Evolutionary conservation across 1,140 invertebrate genomes (phyloP), one percentile per base, ranked within the genome.

Genomic region (Megalonaias nervosa): DNA sequence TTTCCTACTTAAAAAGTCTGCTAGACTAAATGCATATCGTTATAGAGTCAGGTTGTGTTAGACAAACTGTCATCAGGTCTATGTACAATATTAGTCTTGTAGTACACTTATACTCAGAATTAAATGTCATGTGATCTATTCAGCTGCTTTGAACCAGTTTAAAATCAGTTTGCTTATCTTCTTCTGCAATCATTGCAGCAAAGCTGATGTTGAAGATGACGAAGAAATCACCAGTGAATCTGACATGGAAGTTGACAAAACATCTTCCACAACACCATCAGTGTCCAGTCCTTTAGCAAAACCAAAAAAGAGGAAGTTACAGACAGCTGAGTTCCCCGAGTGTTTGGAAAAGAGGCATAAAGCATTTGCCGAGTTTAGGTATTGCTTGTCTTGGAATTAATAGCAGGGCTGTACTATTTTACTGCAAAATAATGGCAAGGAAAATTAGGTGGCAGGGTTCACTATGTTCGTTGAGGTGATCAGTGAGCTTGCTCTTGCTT

Each of bases 331-430:
- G 38, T 95, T 94, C 89, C 93, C 94, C 80, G 90, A 90, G 69
- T 89, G 93, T 71, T 88, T 97, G 21, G 85, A 92, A 21, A 92
- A 93, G 74, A 91, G 92, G 72, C 94, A 96, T 86, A 90, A 94
- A 83, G 89, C 91, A 5, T 96, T 96, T 79, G 91, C 89, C 78
- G 85, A 92, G n/a, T 97, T 94, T 82, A 93, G 96, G 91, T 94
- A 96, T 6, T 9, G 38, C 11, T 48, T 48, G 38, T 48, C 6
- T 48, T 48, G 0, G 31, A 31, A 31, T 31, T 48, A 9, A 48
- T 48, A 48, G 5, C 38, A 48, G 38, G 6, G 11, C 38, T 62
- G 60, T 12, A 9, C 19, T 62, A 19, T 62, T 19, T 19, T 6
- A 48, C 38, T 48, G 38, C 38, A 48, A 38, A 38, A 38, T 38